Conservation (phyloP, 2,888 invertebrate genomes). For the Ectropis crepuscularia region DNA sequence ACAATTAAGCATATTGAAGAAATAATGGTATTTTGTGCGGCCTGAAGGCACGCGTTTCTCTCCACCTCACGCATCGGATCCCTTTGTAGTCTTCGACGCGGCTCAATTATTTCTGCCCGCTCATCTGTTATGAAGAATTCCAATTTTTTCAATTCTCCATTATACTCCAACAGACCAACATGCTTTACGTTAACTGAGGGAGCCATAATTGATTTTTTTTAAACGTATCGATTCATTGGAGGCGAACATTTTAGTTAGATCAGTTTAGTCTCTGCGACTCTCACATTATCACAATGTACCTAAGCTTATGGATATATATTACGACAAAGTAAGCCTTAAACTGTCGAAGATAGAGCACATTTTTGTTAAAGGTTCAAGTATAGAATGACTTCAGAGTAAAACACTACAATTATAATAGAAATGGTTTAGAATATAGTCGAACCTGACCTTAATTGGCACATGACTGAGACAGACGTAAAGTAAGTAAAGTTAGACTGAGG, state of each 20-base stretch:
- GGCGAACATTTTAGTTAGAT: neutral
- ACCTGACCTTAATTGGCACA: too few relatives aligned
- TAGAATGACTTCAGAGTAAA: too few relatives aligned
- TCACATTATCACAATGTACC: too few relatives aligned
- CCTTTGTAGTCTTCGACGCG: slow-evolving; percentile 40
- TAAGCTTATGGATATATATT: too few relatives aligned
- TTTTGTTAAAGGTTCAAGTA: too few relatives aligned
- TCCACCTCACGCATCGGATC: slow-evolving; percentile 22
- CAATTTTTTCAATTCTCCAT: slow-evolving; percentile 49
- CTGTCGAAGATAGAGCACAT: too few relatives aligned
- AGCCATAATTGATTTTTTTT: slow-evolving; percentile 6
- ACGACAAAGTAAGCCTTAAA: too few relatives aligned
- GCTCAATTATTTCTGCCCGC: slow-evolving; percentile 66
- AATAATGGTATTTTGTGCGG: slow-evolving; percentile 1
- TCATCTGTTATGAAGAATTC: slow-evolving; percentile 61
- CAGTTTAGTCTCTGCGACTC: neutral
- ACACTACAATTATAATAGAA: too few relatives aligned
- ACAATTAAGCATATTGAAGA: neutral
- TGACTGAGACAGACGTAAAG: too few relatives aligned
- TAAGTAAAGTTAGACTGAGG: too few relatives aligned
- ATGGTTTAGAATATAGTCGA: too few relatives aligned
- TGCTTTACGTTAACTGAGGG: neutral
- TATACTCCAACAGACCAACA: slow-evolving; percentile 40
- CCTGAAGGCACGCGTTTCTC: slow-evolving; percentile 10
- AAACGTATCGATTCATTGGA: neutral